Conservation (phyloP, 2,888 invertebrate genomes). For the Kryphioiulus occultus region DNA sequence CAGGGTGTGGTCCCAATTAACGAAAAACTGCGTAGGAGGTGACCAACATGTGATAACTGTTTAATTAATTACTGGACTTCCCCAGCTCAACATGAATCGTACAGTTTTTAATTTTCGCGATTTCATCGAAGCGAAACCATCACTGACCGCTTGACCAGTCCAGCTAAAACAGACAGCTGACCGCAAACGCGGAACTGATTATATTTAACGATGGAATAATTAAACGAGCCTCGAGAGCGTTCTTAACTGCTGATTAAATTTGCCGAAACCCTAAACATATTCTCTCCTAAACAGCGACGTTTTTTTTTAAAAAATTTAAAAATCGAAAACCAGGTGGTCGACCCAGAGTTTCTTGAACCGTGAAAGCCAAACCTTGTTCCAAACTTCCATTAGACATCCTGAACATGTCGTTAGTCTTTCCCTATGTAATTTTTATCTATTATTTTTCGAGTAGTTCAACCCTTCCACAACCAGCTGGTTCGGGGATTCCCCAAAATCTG, state of each 20-base stretch:
- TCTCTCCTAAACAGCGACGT: too few relatives aligned
- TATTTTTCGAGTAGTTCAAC: not conserved
- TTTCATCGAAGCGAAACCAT: not conserved
- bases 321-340: not conserved
- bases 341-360: not conserved
- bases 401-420: not conserved
- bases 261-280: not conserved
- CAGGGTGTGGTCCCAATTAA: not conserved
- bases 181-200: not conserved
- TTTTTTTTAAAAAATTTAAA: not conserved
- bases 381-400: not conserved
- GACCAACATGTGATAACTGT: not conserved
- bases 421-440: not conserved
- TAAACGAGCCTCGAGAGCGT: not conserved
- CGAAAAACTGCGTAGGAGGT: not conserved
- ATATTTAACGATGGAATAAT: not conserved
- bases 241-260: not conserved
- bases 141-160: too few relatives aligned
- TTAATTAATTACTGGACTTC: not conserved
- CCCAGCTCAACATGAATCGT: not conserved
- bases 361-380: not conserved
- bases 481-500: not conserved
- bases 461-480: not conserved
- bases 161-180: not conserved
- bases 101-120: not conserved